These are phyloP conservation scores for Microctonus aethiopoides DNA, from an alignment of 2,888 invertebrate genomes.

Conservation along the genomic window DNA sequence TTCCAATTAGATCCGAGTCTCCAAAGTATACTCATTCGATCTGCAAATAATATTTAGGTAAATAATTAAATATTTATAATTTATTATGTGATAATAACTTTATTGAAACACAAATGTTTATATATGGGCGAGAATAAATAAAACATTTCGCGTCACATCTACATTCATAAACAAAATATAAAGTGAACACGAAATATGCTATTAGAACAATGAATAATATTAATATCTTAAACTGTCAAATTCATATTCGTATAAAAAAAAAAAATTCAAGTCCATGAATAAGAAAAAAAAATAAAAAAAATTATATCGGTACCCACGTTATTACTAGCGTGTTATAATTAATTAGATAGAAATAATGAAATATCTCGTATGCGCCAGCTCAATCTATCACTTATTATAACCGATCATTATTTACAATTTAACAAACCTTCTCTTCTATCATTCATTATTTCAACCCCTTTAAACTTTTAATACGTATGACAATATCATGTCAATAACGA, in stretches of 20 bases:
- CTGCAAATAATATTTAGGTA: not conserved
- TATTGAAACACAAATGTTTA: conserved; percentile 25
- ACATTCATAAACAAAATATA: conserved; percentile 37
- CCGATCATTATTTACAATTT: conserved; percentile 50
- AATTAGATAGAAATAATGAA: conserved; percentile 3
- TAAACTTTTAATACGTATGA: not conserved
- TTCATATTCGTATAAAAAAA: not conserved
- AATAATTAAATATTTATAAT: not conserved
- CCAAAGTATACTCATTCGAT: conserved; percentile 5
- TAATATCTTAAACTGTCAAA: not conserved
- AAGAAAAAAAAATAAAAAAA: conserved; percentile 2
- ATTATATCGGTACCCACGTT: not conserved
- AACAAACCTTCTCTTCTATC: conserved; percentile 23
- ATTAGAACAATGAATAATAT: conserved; percentile 17
- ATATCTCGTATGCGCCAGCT: conserved; percentile 31
- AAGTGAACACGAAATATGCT: conserved; percentile 16
- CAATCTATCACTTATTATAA: conserved; percentile 45
- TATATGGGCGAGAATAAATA: conserved; percentile 43
- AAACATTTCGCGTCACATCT: conserved; percentile 37
- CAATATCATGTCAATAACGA: too few species aligned
- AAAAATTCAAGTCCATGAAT: not conserved
- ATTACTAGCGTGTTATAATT: not conserved
- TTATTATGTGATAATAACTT: conserved; percentile 12
- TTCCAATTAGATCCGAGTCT: conserved; percentile 23
- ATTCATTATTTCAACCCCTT: conserved; percentile 19